These are phyloP conservation scores for Gryllus longicercus DNA, from an alignment of 2,888 invertebrate genomes.

Conservation along the genomic window DNA sequence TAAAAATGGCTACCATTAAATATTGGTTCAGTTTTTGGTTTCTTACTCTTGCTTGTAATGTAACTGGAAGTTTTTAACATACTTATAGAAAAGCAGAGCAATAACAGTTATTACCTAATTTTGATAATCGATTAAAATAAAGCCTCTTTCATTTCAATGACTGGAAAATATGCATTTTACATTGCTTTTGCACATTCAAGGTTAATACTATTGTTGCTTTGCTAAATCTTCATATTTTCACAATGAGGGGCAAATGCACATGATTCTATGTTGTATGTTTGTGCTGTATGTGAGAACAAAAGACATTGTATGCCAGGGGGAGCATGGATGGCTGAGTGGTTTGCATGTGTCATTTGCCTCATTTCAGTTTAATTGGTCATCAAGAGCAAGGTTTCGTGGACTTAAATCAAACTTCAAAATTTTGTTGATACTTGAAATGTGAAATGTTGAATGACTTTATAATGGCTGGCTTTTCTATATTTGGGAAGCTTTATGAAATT, in stretches of 20 bases:
- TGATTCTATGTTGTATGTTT: conserved; percentile 20
- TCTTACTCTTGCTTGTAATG: no score
- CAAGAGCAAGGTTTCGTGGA: conserved; percentile 25
- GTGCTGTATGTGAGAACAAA: neutral
- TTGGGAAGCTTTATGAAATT: neutral
- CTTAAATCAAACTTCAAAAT: neutral
- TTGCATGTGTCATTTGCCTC: conserved; percentile 27
- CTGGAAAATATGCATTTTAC: no score
- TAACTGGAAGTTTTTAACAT: no score
- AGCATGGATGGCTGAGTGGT: conserved; percentile 20
- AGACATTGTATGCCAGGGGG: conserved; percentile 5
- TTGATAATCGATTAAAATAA: no score
- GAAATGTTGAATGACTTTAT: neutral
- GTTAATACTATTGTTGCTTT: neutral
- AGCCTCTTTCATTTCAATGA: no score
- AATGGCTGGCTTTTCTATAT: neutral
- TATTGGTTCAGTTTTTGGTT: no score
- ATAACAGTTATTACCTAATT: no score
- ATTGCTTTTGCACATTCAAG: no score
- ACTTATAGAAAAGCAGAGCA: no score
- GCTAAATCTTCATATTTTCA: neutral
- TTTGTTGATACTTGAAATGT: neutral
- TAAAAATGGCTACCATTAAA: no score
- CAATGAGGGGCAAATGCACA: conserved; percentile 28
- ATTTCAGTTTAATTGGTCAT: neutral